Evolutionary conservation across 1,140 invertebrate genomes (phyloP).

Genomic region (Manduca sexta): DNA sequence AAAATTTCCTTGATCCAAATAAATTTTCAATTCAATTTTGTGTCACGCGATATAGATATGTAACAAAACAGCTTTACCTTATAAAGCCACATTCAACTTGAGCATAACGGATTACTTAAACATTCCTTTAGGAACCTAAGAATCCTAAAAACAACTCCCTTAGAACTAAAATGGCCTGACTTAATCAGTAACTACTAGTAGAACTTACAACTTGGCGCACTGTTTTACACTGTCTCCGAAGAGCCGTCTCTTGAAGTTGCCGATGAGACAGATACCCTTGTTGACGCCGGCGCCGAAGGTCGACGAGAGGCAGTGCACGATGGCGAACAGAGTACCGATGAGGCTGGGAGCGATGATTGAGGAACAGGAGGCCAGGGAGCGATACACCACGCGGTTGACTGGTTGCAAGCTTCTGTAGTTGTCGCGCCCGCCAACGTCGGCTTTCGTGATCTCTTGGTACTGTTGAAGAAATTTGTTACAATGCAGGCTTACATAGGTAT

Average conservation of each 20-base stretch:
- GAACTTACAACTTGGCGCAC: constrained; percentile 17
- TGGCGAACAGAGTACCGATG: constrained; percentile 25
- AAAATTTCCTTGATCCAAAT: too few species aligned
- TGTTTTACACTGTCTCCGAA: constrained; percentile 26
- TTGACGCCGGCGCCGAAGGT: constrained; percentile 9
- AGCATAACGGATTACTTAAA: too few species aligned
- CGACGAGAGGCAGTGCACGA: constrained; percentile 28
- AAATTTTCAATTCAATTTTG: too few species aligned
- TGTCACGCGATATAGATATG: too few species aligned
- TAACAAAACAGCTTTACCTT: too few species aligned
- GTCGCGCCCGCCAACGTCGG: constrained; percentile 42
- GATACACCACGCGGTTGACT: constrained; percentile 41
- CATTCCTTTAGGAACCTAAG: too few species aligned
- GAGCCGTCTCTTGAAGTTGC: constrained; percentile 40
- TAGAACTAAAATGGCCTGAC: too few species aligned
- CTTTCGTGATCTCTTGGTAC: constrained; percentile 47
- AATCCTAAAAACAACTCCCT: too few species aligned
- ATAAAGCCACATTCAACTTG: too few species aligned
- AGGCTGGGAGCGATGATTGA: constrained; percentile 22
- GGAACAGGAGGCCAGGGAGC: constrained; percentile 34
- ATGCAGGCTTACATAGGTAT: neutral
- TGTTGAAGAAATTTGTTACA: constrained; percentile 14
- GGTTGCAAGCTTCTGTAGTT: constrained; percentile 53
- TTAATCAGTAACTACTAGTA: neutral
- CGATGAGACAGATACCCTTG: constrained; percentile 34